Base-by-base conservation (phyloP, 1,140 invertebrate genomes). In the Zaprionus africanus region DNA sequence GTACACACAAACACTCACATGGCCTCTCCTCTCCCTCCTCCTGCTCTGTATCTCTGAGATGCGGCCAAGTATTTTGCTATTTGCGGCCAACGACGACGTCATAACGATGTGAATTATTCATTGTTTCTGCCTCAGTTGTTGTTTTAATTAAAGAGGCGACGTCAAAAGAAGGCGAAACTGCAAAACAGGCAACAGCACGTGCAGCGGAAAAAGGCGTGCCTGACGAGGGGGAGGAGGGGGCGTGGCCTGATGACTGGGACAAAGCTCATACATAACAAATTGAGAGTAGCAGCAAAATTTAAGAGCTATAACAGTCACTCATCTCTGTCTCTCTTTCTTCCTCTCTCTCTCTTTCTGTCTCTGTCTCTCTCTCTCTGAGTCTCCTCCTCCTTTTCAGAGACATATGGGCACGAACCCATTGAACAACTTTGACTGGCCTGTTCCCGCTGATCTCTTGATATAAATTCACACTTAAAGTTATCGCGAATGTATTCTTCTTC, bases 41-140 rank as follows among this genome's bases (percentile, higher is more conserved):
- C 13, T 12, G 0, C 15, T 0, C 19, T 17, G 9, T 28, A 15
- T 51, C n/a, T 19, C 26, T 43, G 24, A 9, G 38, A 7, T 34
- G 17, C 24, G 38, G 13, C 15, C 38, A 41, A 41, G 41, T 46
- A 46, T 46, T 56, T 57, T 57, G 41, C 54, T 41, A 41, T 61
- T 57, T 69, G 73, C 66, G 68, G 77, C 26, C 57, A 43, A 60
- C 56, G n/a, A 28, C 61, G 67, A 49, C 68, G 54, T 77, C 79
- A 86, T 65, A 78, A 77, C 77, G 75, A 74, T 77, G 82, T 87
- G 83, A 87, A 86, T 86, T 80, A 82, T 86, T 86, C 83, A 86
- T 86, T 86, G 83, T 75, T 86, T 86, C 79, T 82, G 83, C 72
- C 38, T 79, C 76, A 80, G 80, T 82, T 86, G 63, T 79, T 86